Base-by-base conservation (phyloP, 2,888 invertebrate species). In the Apodemia hepburni region DNA sequence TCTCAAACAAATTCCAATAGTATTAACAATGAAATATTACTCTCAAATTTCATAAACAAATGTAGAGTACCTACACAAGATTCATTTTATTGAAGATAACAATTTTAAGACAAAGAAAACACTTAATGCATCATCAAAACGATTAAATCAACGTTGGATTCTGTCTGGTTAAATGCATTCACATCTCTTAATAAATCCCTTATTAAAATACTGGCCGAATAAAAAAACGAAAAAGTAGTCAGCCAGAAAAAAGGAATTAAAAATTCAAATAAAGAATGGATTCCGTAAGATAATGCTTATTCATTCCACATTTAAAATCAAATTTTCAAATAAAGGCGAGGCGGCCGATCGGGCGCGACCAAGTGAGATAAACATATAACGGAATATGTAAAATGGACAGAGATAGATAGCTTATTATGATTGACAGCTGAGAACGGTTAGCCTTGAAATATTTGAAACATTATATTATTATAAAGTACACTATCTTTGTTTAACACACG, bases 391-490 rank as follows among this genome's bases (percentile, higher is more conserved):
- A 72, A 81, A 75, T 74, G 73, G 84, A 89, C 74, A 78, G 83
- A 84, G 90, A 87, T 76, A 75, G 83, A 82, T 84, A 87, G 83
- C 85, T 87, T 89, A 89, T 89, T 89, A 91, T 91, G 91, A 91
- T 91, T 91, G 91, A 91, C 91, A 91, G 91, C 88, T 91, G 86
- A 90, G 90, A 90, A 89, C 90, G 90, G 89, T 89, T 89, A 88
- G 87, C 91, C 91, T 91, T 91, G 91, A 90, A 91, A 91, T 91
- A 91, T 90, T 91, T 90, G 90, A 90, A 91, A 90, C 91, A 90
- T 91, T 90, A 90, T 90, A 91, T 87, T 89, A 88, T 87, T 90
- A 89, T 87, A 87, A 89, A 91, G 90, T 90, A 91, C 90, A 88
- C 89, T 87, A 89, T 89, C 84, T 88, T 85, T 77, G 75, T 78